Base-by-base conservation (phyloP, 92 coral and sea anemone genomes). In the Isaurus tuberculatus region DNA sequence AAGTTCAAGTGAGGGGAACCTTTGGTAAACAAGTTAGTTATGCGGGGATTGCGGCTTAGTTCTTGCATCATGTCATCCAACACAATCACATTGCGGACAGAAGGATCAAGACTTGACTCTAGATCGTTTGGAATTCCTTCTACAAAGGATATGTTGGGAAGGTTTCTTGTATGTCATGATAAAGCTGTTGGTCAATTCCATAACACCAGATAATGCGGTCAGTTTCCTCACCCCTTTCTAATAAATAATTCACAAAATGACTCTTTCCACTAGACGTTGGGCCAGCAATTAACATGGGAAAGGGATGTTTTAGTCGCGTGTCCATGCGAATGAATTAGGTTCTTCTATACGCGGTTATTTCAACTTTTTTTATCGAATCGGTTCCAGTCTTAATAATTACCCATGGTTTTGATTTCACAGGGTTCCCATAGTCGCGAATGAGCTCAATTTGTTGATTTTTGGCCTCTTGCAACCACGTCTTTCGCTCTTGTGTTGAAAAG, bases 351-450 rank as follows among this genome's bases (percentile, higher is more conserved):
- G 29, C 68, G 34, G 68, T 2, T 42, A 63, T 66, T 66, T 30
- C 23, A 66, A 30, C 43, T n/a, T 30, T 66, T 66, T 66, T 4
- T 66, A 66, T 66, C 40, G 2, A 70, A 29, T 70, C 55, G 75
- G 75, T 70, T 36, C 75, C 53, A 70, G 75, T 70, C 75, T 40
- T 70, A 70, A 1, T 30, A 46, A 30, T 67, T n/a, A n/a, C n/a
- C n/a, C n/a, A n/a, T n/a, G n/a, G n/a, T n/a, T n/a, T n/a, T n/a
- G n/a, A n/a, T n/a, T 67, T 67, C 72, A 32, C 5, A 67, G 72
- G n/a, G 44, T 30, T 23, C 31, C 36, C 64, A 30, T 81, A 73
- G 15, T 80, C 85, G 15, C 70, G 70, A 36, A 61, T 26, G 23
- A 65, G 72, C 67, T 60, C 73, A n/a, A n/a, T n/a, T n/a, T n/a